phyloP scores from a whole-genome alignment of 1,140 invertebrate genomes.

The Vanessa tameamea region DNA sequence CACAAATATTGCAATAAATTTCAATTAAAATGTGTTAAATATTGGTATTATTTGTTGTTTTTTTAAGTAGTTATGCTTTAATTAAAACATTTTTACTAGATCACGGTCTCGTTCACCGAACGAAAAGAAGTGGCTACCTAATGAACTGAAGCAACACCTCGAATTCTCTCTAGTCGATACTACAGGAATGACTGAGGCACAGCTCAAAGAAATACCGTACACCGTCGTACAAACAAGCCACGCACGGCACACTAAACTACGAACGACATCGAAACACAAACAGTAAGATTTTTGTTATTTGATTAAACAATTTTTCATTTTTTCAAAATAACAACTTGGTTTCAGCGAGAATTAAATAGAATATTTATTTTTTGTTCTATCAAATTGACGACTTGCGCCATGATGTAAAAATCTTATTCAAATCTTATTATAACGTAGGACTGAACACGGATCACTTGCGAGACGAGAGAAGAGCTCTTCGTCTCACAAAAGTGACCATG shows the following conservation, averaged over 20 bases:
- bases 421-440: slow-evolving; percentile 44
- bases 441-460: slow-evolving; percentile 69
- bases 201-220: slow-evolving; percentile 95
- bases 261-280: slow-evolving; percentile 77
- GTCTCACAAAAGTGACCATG: slow-evolving; percentile 68
- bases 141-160: slow-evolving; percentile 90
- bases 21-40: too few species aligned
- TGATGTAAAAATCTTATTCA: not conserved
- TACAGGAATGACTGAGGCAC: slow-evolving; percentile 92
- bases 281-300: slow-evolving; percentile 55
- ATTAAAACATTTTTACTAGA: slow-evolving; percentile 52
- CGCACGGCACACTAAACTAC: slow-evolving; percentile 81
- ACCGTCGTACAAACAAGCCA: slow-evolving; percentile 90
- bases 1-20: too few species aligned
- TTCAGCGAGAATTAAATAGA: too few species aligned
- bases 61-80: not conserved
- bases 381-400: not conserved
- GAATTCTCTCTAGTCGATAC: slow-evolving; percentile 95
- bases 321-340: too few species aligned
- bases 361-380: too few species aligned
- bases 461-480: slow-evolving; percentile 71
- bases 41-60: too few species aligned
- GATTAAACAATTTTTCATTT: too few species aligned
- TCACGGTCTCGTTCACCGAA: slow-evolving; percentile 86
- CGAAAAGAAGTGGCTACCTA: slow-evolving; percentile 85